phyloP scores from a whole-genome alignment of 2,113 vertebrate species.

The Takifugu bimaculatus region DNA sequence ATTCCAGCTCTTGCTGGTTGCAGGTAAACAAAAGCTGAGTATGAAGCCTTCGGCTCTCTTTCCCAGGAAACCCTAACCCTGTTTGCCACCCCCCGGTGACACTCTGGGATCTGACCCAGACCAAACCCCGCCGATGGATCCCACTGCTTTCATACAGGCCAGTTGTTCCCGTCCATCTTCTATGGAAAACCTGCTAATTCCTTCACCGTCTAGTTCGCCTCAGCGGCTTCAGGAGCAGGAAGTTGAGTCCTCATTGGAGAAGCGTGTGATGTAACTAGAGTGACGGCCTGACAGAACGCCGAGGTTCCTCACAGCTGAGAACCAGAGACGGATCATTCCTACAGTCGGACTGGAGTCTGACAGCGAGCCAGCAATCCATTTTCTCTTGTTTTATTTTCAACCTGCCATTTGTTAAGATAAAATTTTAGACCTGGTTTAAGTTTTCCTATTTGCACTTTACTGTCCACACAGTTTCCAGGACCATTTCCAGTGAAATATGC shows the following conservation, averaged over 20 bases:
- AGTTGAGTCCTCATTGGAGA: background rate
- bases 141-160: constrained; percentile 36
- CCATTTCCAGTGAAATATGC: no score
- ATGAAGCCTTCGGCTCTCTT: constrained; percentile 23
- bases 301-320: background rate
- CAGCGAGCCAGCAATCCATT: no score
- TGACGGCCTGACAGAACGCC: constrained; percentile 18
- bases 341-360: no score
- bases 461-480: no score
- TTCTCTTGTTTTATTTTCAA: no score
- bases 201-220: constrained; percentile 32
- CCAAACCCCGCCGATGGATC: constrained; percentile 26
- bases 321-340: no score
- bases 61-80: constrained; percentile 38
- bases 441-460: no score
- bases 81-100: constrained; percentile 39
- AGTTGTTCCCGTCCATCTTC: constrained; percentile 54
- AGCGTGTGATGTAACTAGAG: constrained; percentile 28
- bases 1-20: background rate
- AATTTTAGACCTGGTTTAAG: no score
- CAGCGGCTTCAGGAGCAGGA: constrained; percentile 26
- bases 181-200: constrained; percentile 34
- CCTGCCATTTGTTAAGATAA: no score
- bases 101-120: constrained; percentile 37
- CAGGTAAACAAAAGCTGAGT: no score